Conservation (phyloP, 2,888 invertebrate species). For the Coenonympha arcania region DNA sequence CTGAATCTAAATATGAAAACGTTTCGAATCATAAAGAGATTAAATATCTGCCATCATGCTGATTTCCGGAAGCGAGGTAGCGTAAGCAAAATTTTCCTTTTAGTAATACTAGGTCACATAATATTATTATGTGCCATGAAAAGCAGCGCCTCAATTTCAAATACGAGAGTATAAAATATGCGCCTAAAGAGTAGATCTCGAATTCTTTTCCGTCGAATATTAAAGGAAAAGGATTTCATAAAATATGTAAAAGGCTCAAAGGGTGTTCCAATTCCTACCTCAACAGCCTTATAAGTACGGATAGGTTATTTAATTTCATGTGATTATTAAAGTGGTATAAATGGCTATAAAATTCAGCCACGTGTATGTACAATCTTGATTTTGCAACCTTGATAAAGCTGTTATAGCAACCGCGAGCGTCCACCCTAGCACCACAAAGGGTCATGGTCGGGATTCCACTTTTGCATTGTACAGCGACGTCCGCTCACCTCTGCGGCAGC, state of each 20-base stretch:
- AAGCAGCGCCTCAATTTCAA: slow-evolving; percentile 4
- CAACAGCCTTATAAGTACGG: too few relatives aligned
- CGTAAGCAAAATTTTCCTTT: slow-evolving; percentile 16
- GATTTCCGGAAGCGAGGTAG: slow-evolving; percentile 8
- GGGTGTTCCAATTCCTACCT: neutral
- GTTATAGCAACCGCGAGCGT: slow-evolving; percentile 51
- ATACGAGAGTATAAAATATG: neutral
- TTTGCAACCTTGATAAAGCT: slow-evolving; percentile 55
- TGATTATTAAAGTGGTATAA: too few relatives aligned
- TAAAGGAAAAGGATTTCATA: neutral
- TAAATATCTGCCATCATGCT: slow-evolving; percentile 11
- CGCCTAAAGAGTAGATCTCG: neutral
- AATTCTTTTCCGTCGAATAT: neutral
- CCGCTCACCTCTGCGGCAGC: slow-evolving; percentile 57
- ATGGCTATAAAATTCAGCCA: too few relatives aligned
- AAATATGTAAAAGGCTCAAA: neutral
- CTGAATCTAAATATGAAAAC: too few relatives aligned
- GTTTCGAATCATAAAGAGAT: slow-evolving; percentile 6
- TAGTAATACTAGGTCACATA: slow-evolving; percentile 14
- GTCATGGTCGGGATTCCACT: slow-evolving; percentile 60
- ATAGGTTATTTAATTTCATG: too few relatives aligned
- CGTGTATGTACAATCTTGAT: slow-evolving; percentile 24
- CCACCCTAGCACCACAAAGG: slow-evolving; percentile 51
- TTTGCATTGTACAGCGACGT: slow-evolving; percentile 46
- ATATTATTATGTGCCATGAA: slow-evolving; percentile 7